These are phyloP conservation scores for Taurulus bubalis DNA, from an alignment of 2,113 vertebrate genomes.

Conservation along the genomic window DNA sequence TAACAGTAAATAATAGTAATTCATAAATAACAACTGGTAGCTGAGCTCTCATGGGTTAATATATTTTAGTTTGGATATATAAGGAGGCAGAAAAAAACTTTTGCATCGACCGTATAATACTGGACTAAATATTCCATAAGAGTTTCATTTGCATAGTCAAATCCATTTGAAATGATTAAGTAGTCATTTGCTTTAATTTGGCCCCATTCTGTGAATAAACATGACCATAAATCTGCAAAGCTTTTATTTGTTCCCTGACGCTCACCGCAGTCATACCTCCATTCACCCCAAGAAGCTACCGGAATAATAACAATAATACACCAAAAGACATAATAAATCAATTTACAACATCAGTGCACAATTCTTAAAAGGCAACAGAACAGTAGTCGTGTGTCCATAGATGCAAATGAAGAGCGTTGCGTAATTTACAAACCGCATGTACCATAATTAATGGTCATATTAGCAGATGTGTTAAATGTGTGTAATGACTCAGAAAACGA, in stretches of 20 bases:
- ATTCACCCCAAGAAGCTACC: background rate
- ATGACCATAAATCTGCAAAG: background rate
- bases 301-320: background rate
- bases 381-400: no score
- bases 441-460: constrained; percentile 6
- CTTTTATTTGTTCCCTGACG: background rate
- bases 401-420: constrained; percentile 2
- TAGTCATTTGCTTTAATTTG: background rate
- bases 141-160: background rate
- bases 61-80: background rate
- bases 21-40: no score
- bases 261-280: background rate
- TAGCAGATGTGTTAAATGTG: constrained; percentile 2
- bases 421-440: constrained; percentile 2
- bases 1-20: background rate
- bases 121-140: background rate
- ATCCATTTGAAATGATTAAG: constrained; percentile 5
- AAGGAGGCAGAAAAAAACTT: background rate
- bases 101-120: background rate
- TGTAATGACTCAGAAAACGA: constrained; percentile 17
- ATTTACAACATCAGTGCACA: background rate
- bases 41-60: background rate
- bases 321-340: background rate
- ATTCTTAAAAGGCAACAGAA: background rate
- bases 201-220: background rate